Base-by-base conservation (phyloP, 2,113 vertebrate genomes). In the Megalops atlanticus region DNA sequence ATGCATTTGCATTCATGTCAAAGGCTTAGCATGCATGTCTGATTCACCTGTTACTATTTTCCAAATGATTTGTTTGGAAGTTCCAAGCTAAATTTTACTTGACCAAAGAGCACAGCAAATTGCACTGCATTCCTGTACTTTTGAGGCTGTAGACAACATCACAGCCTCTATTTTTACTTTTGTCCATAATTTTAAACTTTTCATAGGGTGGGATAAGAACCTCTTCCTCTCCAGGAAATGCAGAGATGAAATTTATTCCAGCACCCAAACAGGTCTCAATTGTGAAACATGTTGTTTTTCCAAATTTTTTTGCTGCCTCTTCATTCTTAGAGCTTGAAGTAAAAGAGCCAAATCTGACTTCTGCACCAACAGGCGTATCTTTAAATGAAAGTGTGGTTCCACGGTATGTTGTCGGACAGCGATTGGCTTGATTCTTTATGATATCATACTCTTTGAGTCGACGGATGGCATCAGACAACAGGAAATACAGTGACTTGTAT, bases 121-220 rank as follows among this genome's bases (percentile, higher is more conserved):
- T n/a, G n/a, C n/a, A n/a, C n/a, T n/a, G n/a, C n/a, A n/a, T n/a
- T n/a, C n/a, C n/a, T n/a, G n/a, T n/a, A n/a, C n/a, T n/a, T n/a
- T n/a, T n/a, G n/a, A n/a, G n/a, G n/a, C n/a, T n/a, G n/a, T n/a
- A n/a, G n/a, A n/a, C n/a, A n/a, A n/a, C n/a, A n/a, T n/a, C n/a
- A n/a, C n/a, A n/a, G n/a, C n/a, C n/a, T n/a, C n/a, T n/a, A n/a
- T n/a, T n/a, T n/a, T n/a, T n/a, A n/a, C 43, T 45, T 45, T 14
- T 45, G 43, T 45, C n/a, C n/a, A 24, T 52, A 15, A 71, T 33
- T 36, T 58, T 52, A 70, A 81, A 81, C 52, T 12, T 43, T 8
- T 81, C 80, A 43, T 76, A 64, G 0, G 80, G 72, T 8, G 73
- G 80, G 40, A 76, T 81, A 5, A 81, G 36, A 45, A 81, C 80